phyloP scores from a whole-genome alignment of 2,888 invertebrate species.

The Scelioninae gen. 2 region DNA sequence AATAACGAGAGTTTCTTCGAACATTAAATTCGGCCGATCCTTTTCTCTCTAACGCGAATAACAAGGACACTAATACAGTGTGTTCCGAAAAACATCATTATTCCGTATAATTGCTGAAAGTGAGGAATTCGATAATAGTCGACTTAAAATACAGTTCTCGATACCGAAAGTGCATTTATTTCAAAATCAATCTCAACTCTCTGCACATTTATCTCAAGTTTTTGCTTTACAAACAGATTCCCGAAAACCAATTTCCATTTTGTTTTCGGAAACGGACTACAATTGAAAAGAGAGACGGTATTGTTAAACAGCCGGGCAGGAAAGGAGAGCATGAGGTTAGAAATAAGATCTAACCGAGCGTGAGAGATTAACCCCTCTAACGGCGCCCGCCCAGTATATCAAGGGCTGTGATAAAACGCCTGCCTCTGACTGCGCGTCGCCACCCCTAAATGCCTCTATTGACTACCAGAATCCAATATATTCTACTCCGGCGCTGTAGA shows the following conservation, averaged over 20 bases:
- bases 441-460: conserved; percentile 75
- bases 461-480: conserved; percentile 75
- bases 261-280: conserved; percentile 51
- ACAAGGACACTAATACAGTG: no score
- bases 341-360: conserved; percentile 75
- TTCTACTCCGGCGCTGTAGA: conserved; percentile 71
- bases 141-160: no score
- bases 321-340: conserved; percentile 70
- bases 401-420: conserved; percentile 74
- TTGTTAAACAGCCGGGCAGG: conserved; percentile 52
- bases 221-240: conserved; percentile 7
- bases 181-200: conserved; percentile 4
- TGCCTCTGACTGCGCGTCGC: conserved; percentile 72
- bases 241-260: conserved; percentile 49
- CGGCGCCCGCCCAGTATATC: conserved; percentile 75
- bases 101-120: no score
- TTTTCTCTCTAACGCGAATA: no score
- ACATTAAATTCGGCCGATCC: no score
- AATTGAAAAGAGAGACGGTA: conserved; percentile 57
- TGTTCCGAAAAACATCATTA: no score
- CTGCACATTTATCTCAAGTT: conserved; percentile 1
- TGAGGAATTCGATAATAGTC: no score
- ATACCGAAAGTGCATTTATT: no score
- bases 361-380: conserved; percentile 76
- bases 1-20: no score